Evolutionary conservation across 2,113 vertebrate species (phyloP), one percentile per base, ranked within the genome.

Genomic region (Rhabdornis inornatus): DNA sequence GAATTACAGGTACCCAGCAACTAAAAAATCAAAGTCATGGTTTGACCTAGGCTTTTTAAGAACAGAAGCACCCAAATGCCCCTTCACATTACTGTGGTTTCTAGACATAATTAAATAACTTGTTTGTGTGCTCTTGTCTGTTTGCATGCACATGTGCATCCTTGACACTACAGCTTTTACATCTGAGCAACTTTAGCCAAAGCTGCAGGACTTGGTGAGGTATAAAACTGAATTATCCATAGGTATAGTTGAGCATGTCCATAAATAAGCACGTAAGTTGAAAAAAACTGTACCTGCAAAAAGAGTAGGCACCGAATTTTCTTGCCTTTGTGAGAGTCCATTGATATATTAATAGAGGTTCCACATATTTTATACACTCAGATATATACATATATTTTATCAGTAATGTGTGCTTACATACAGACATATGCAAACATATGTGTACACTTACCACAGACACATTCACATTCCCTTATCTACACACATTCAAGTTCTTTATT

Each of bases 301-400:
- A 87, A 92, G 83, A 75, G 69, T 55, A 94, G 90, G 49, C 69
- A 71, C 55, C 75, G 56, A 57, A 64, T 82, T 78, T 44, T 75
- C 76, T 93, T 83, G 80, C 79, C 92, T 96, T 89, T 81, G 20
- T 92, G 89, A 42, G 60, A 92, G 80, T 69, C 49, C 49, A 61
- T 87, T 60, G 71, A 94, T 93, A 94, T 79, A 96, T 92, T 90
- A 93, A 56, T 75, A 64, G 50, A 89, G 27, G 64, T 47, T 94
- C 90, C 60, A 84, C 3, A 6, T 57, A 75, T 57, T 93, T 90
- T 95, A 57, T 92, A 92, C 77, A 84, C 80, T 93, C 92, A 95
- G 42, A 86, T 89, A 96, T 96, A 96, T 96, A 95, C 90, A 97
- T 93, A 97, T 96, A 96, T 92, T 93, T 88, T 86, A 81, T 49